Base-by-base conservation (phyloP, 2,888 invertebrate species). In the Steinernema hermaphroditum region DNA sequence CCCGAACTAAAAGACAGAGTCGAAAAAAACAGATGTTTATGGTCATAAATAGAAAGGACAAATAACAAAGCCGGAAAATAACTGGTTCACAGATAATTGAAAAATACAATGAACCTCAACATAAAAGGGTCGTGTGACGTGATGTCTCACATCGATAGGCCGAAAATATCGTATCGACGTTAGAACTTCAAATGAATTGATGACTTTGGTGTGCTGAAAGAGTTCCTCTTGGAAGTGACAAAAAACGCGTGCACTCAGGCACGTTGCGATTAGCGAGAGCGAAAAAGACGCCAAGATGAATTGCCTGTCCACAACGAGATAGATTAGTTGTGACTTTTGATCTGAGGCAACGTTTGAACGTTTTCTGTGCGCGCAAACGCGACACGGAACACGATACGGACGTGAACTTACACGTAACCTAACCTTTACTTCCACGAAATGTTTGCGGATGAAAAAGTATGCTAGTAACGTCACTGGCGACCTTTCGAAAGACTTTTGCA, bases 251-350 rank as follows among this genome's bases (percentile, higher is more conserved):
- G 50, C 37, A 50, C 50, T 50, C 12, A 12, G 12, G 19, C 27
- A 62, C 14, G 22, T 16, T 62, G 8, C 32, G 62, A 62, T 62
- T 62, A 24, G 12, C 24, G n/a, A 24, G 12, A n/a, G 50, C 16
- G 34, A n/a, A 62, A 32, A n/a, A 62, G 62, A 32, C 29, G 62
- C 34, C 16, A 4, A 14, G 62, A 50, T 22, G 24, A 24, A 50
- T 50, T 19, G 50, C 22, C 24, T 22, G 50, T 50, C 50, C 4
- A 16, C 46, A 4, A 4, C 12, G 24, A 22, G 24, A 50, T 24
- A 50, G 24, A 50, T 50, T 50, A 50, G 24, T 50, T 22, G 2
- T 50, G 50, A 50, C 50, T 50, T 50, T 22, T 50, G 50, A 50
- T 50, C 50, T 19, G 24, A 50, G 22, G 24, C 50, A 24, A 50